Conservation (phyloP, 2,113 vertebrate genomes). For the Oxyruncus cristatus region DNA sequence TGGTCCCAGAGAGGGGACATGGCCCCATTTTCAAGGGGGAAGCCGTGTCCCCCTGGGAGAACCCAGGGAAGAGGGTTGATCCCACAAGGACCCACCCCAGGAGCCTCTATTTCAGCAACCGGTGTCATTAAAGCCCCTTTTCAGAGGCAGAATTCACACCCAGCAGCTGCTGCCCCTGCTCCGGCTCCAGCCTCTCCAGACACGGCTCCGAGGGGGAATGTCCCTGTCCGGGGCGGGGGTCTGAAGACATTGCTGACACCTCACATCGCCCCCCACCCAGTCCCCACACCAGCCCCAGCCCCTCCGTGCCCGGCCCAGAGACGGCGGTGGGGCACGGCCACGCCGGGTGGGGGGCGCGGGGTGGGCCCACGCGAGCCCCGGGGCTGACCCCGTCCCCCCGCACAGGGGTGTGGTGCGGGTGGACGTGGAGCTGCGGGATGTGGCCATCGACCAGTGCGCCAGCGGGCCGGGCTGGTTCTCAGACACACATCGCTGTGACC, state of each 20-base stretch:
- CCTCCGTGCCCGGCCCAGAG: neutral
- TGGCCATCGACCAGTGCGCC: constrained; percentile 89
- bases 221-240: neutral
- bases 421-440: constrained; percentile 85
- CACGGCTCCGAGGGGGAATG: fast-evolving
- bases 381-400: neutral
- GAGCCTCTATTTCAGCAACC: fast-evolving
- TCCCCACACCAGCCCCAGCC: fast-evolving
- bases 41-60: neutral
- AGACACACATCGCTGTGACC: constrained; percentile 90
- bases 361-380: fast-evolving
- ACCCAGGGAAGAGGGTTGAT: neutral
- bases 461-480: constrained; percentile 85
- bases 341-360: neutral
- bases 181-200: neutral
- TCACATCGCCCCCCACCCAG: fast-evolving
- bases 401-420: constrained; percentile 88
- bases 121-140: neutral
- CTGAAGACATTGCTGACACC: neutral
- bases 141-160: neutral
- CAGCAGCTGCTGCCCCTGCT: neutral
- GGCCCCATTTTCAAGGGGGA: neutral
- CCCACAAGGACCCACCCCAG: fast-evolving
- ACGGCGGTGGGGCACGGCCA: fast-evolving
- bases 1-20: fast-evolving